Conservation (phyloP, 2,113 vertebrate species). For the Strix aluco region DNA sequence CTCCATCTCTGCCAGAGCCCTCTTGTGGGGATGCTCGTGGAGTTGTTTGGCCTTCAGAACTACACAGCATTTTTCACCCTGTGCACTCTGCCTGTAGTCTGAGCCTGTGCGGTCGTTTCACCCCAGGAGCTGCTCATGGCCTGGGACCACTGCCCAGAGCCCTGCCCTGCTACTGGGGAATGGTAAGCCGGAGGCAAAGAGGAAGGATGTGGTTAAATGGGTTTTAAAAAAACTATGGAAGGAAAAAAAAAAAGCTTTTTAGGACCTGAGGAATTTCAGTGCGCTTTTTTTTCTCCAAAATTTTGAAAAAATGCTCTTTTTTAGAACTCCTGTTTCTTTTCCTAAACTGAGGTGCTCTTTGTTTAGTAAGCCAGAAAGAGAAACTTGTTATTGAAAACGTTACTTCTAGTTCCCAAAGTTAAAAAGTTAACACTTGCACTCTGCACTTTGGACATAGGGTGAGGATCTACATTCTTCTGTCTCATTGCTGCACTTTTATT, state of each 20-base stretch:
- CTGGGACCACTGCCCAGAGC: background rate
- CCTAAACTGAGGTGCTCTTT: background rate
- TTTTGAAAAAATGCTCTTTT: background rate
- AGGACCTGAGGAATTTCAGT: background rate
- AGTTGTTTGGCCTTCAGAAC: background rate
- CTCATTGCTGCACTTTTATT: background rate
- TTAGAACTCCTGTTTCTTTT: background rate
- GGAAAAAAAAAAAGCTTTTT: background rate
- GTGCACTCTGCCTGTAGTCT: rapidly evolving
- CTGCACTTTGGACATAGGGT: background rate
- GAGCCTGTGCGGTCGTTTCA: background rate
- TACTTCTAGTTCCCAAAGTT: background rate
- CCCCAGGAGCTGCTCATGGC: rapidly evolving
- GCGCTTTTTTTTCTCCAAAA: background rate
- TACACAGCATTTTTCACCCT: background rate
- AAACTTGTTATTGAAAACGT: background rate
- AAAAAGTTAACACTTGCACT: background rate
- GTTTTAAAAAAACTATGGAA: rapidly evolving
- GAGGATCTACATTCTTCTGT: background rate
- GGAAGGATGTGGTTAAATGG: background rate
- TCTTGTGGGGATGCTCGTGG: background rate
- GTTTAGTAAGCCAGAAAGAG: background rate
- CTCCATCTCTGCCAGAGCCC: background rate
- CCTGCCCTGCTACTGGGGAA: background rate
- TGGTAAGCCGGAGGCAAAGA: background rate